phyloP scores from a whole-genome alignment of 2,113 vertebrate genomes.

The Atherinomorus stipes region DNA sequence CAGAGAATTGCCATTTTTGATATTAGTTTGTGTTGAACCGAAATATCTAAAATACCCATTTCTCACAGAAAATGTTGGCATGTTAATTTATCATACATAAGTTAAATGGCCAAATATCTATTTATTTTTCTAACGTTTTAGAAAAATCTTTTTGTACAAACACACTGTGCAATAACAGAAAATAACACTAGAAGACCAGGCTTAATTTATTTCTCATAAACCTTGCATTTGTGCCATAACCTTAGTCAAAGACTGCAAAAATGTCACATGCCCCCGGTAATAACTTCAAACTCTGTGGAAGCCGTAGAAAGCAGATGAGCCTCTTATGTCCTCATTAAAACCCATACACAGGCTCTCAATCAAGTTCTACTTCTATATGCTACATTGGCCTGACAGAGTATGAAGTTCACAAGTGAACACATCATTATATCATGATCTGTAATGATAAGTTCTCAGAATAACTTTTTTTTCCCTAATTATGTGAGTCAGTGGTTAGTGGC shows the following conservation, averaged over 20 bases:
- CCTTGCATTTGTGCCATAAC: neutral
- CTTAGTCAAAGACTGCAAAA: constrained; percentile 12
- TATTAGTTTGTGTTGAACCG: too few relatives aligned
- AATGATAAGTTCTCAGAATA: constrained; percentile 82
- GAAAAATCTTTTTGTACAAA: too few relatives aligned
- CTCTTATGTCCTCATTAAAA: constrained; percentile 74
- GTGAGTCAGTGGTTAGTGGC: constrained; percentile 79
- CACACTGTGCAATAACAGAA: neutral
- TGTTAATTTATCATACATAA: too few relatives aligned
- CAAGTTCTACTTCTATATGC: constrained; percentile 64
- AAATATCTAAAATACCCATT: too few relatives aligned
- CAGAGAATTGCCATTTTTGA: too few relatives aligned
- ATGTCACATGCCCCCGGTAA: constrained; percentile 40
- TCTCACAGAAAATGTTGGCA: too few relatives aligned
- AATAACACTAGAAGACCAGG: neutral
- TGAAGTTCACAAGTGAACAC: constrained; percentile 76
- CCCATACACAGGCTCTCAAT: constrained; percentile 68
- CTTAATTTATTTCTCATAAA: constrained; percentile 20
- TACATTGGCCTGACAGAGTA: constrained; percentile 56
- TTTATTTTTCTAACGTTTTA: neutral
- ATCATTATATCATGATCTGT: constrained; percentile 79
- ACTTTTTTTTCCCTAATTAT: constrained; percentile 78
- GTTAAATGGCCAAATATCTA: too few relatives aligned
- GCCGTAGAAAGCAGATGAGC: constrained; percentile 52
- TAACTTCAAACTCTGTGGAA: constrained; percentile 44